Base-by-base conservation (phyloP, 92 coral and sea anemone species). In the Epizoanthus scotinus region DNA sequence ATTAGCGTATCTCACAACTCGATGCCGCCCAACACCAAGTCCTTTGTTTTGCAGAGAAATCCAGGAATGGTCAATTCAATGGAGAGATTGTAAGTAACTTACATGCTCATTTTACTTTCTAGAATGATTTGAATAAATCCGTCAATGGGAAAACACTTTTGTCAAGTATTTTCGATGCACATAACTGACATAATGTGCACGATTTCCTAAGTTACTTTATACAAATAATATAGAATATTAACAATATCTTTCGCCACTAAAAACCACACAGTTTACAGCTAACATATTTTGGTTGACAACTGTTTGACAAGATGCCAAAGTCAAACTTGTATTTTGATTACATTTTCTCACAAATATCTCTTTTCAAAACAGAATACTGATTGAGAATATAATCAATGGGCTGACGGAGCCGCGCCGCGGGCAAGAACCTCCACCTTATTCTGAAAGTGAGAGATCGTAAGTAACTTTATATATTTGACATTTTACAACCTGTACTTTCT, bases 11-110 rank as follows among this genome's bases (percentile, higher is more conserved):
- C 62, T 57, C n/a, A 25, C n/a, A n/a, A 56, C 19, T 56, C 24
- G 20, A 19, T 56, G 61, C 61, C 19, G 61, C 61, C 9, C n/a
- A 57, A 57, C 21, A 57, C 62, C 62, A 57, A 57, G n/a, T 57
- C 26, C 21, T 57, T 57, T 57, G 62, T 57, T 57, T 57, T 57
- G 62, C 62, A 57, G 62, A 57, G 25, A 57, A 57, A 57, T 57
- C 62, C 27, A 6, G 27, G 62, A 57, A 57, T 57, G 62, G 22
- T 6, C 62, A 57, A 57, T 3, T 0, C 62, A 2, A 19, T 57
- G 22, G 26, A 57, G 22, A 57, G 27, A 57, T 57, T 57, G 62
- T 57, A 57, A 57, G 62, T 57, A 42, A 57, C 62, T 57, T 6
- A 57, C 22, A 57, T 57, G 62, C 49, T 42, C 49, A 42, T 42